Evolutionary conservation across 2,113 vertebrate species (phyloP), one percentile per base, ranked within the genome.

Genomic region (Procavia capensis): DNA sequence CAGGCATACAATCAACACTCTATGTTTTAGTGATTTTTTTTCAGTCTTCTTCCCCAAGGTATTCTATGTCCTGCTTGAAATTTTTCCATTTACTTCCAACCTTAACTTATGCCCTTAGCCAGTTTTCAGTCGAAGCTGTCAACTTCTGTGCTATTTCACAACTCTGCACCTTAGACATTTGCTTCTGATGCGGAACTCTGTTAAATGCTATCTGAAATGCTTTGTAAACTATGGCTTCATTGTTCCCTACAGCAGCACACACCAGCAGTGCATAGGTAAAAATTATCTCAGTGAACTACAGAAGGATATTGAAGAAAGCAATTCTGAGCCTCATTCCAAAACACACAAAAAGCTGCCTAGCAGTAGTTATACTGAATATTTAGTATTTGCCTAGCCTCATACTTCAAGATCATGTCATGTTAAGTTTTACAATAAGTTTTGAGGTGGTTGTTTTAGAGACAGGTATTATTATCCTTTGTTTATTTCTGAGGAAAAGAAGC

Each of bases 61-160:
- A 96, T 94, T 96, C 64, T n/a, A 93, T 74, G 75, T 83, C 91
- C 84, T 95, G 87, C 76, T 95, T 75, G 90, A 95, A 93, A 82
- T 88, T 82, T 96, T 97, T 90, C 89, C 94, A 96, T 97, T 97
- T 97, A 91, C 87, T 96, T 95, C 90, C 84, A 97, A 93, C 95
- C 95, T 97, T 96, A 96, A 96, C 97, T 97, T 98, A 84, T 96
- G 93, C 96, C 95, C 97, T 96, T 97, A 80, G 92, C 95, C 66
- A 66, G 59, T 91, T 96, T 96, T 97, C 96, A 96, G 84, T 95
- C 95, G 84, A 96, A 95, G 94, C 91, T 96, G 94, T 97, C 96
- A 97, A 82, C 80, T 88, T 88, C 83, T 94, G 80, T 97, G 92
- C 91, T 91, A 81, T 93, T 97, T 97, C 96, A 94, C 94, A 96